phyloP scores from a whole-genome alignment of 2,797 vertebrate genomes.

The Halcyon badia region DNA sequence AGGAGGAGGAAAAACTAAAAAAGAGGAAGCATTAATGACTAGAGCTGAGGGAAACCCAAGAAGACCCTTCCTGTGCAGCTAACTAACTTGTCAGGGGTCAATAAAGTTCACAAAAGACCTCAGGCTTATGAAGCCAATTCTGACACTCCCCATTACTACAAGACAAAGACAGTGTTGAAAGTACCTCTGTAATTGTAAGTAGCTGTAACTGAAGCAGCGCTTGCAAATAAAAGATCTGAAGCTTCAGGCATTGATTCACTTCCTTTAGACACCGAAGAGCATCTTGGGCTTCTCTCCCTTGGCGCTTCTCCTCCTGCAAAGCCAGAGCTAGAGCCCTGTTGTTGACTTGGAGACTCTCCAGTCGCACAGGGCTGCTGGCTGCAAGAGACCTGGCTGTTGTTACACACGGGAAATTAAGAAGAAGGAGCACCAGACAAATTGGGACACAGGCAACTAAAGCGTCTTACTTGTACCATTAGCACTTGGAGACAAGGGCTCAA shows the following conservation, averaged over 20 bases:
- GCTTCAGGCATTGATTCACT: background rate
- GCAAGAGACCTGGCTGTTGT: accelerated
- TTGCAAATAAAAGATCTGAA: background rate
- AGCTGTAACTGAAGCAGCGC: background rate
- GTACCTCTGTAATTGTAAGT: background rate
- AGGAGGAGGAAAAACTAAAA: background rate
- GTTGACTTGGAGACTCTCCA: background rate
- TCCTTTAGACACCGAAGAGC: background rate
- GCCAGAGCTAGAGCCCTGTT: background rate
- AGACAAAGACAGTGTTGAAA: background rate
- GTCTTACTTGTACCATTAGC: accelerated
- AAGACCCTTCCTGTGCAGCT: background rate
- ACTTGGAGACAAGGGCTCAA: accelerated
- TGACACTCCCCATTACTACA: background rate
- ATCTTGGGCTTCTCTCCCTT: background rate
- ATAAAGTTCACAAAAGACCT: background rate
- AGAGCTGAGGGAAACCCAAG: background rate
- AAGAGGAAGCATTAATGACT: background rate
- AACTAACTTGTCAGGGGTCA: background rate
- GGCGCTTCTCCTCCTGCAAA: background rate
- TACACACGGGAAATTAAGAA: accelerated
- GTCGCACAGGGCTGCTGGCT: background rate
- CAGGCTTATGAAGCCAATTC: background rate
- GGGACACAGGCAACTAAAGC: background rate
- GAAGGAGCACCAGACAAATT: accelerated